Evolutionary conservation across 2,113 vertebrate species (phyloP).

Genomic region (Falco punctatus): DNA sequence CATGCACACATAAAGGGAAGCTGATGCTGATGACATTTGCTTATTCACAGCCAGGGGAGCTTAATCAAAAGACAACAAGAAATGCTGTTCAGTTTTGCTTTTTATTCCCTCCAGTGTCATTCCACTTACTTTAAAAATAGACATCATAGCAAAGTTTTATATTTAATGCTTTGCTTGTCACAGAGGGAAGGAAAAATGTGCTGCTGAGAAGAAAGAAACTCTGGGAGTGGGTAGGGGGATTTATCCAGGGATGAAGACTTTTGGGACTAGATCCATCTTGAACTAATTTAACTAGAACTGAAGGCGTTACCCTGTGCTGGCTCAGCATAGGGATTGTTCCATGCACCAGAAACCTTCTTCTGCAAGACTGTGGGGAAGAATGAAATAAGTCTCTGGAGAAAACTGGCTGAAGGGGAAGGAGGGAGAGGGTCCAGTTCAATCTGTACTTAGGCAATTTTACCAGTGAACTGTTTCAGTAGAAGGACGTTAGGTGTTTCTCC

Average conservation of each 20-base stretch:
- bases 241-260: neutral
- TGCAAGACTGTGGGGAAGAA: neutral
- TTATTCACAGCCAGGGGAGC: neutral
- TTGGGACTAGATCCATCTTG: neutral
- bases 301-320: neutral
- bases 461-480: neutral
- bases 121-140: slow-evolving; percentile 26
- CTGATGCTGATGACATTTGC: neutral
- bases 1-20: neutral
- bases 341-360: neutral
- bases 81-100: neutral
- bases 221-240: neutral
- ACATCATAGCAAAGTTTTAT: slow-evolving; percentile 31
- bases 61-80: slow-evolving; percentile 26
- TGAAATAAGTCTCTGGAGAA: neutral
- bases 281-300: neutral
- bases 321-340: neutral
- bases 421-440: neutral
- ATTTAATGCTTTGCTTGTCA: slow-evolving; percentile 20
- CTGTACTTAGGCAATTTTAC: neutral
- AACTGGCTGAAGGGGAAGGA: neutral
- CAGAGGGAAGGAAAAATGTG: neutral
- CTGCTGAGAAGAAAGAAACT: neutral
- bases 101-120: neutral
- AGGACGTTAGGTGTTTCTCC: neutral